Conservation (phyloP, 2,888 invertebrate species). For the Acrobasis repandana region DNA sequence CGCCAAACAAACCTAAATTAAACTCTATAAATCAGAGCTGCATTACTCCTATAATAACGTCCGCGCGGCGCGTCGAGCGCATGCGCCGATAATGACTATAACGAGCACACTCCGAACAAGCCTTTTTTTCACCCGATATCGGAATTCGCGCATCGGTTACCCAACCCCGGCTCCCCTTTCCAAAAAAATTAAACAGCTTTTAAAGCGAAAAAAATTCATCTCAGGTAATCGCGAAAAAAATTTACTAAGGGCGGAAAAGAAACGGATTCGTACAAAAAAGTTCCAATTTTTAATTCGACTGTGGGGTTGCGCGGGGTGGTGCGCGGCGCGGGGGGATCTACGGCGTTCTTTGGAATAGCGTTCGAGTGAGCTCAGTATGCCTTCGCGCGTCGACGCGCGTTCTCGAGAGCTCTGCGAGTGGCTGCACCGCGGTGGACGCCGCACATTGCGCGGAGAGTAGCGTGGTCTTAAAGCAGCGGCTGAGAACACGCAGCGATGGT, state of each 20-base stretch:
- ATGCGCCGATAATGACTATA: constrained; percentile 41
- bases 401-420: constrained; percentile 21
- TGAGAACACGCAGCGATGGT: constrained; percentile 54
- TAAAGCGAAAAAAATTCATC: constrained; percentile 76
- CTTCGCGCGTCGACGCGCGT: constrained; percentile 30
- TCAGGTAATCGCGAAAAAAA: constrained; percentile 83
- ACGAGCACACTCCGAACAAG: constrained; percentile 28
- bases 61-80: constrained; percentile 38
- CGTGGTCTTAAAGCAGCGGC: constrained; percentile 24
- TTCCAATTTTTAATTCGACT: constrained; percentile 72
- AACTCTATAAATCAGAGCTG: constrained; percentile 10
- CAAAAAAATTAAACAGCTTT: constrained; percentile 82
- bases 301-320: constrained; percentile 48
- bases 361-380: constrained; percentile 26
- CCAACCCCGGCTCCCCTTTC: constrained; percentile 74
- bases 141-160: constrained; percentile 79
- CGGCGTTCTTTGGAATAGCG: constrained; percentile 25
- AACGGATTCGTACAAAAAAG: constrained; percentile 80
- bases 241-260: constrained; percentile 81
- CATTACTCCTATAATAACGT: constrained; percentile 33
- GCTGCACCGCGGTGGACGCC: constrained; percentile 24
- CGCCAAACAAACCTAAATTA: constrained; percentile 4
- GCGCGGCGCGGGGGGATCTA: constrained; percentile 32
- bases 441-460: constrained; percentile 22
- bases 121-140: constrained; percentile 68